Evolutionary conservation across 2,797 vertebrate genomes (phyloP), one percentile per base, ranked within the genome.

Genomic region (Danionella dracula): DNA sequence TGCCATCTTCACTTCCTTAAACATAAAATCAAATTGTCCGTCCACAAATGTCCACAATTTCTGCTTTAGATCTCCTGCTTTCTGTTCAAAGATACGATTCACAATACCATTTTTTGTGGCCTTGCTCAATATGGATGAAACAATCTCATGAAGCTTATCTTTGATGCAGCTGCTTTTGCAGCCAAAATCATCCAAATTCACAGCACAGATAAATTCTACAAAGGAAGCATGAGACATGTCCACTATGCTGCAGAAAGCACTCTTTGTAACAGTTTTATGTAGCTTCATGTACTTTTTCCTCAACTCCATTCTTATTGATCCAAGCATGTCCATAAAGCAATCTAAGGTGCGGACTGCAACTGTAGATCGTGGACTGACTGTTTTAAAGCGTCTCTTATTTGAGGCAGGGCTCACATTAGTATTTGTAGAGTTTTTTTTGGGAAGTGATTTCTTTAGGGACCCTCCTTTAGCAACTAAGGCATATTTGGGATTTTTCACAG

Each of bases 261-360:
- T 90, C 71, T 88, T 85, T 51, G 94, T 90, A 79, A 99, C 95
- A 10, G 83, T 93, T 56, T 95, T 91, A 74, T 98, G 94, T 77
- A 98, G 94, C 77, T 98, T 98, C 95, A 98, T 98, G 19, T 98
- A 99, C 83, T 89, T 98, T 78, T 91, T 94, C 31, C 95, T 88
- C 66, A 96, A 87, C 76, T 94, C 90, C 8, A 84, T 79, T 6
- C 93, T 92, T 78, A 97, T 86, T 44, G 84, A 79, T 77, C 83
- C 87, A 51, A 98, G 83, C 73, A 92, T 93, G 50, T 92, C 92
- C 90, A 98, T 93, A 15, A 98, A 83, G 57, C 95, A 93, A 31
- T 91, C 90, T 4, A 88, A 29, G 19, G 79, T 89, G 59, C 86
- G 88, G 38, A 94, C 92, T 38, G 83, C 83, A 12, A 81, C 72